These are phyloP conservation scores for Ctenomys sociabilis DNA, from an alignment of 2,113 vertebrate genomes.

Conservation along the genomic window DNA sequence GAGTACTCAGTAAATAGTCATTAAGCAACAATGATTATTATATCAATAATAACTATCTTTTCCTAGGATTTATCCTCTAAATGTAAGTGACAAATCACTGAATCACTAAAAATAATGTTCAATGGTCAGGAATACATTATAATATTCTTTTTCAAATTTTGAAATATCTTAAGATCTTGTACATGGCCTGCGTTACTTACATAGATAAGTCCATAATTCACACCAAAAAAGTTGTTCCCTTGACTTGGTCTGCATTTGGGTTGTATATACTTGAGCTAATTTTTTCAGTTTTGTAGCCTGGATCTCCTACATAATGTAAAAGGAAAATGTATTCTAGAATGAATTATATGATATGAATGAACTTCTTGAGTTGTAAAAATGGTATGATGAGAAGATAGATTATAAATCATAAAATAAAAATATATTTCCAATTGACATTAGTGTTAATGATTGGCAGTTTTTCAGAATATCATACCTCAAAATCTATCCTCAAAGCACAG, in stretches of 20 bases:
- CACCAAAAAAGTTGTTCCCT: not conserved
- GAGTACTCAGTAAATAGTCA: not conserved
- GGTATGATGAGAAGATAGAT: not conserved
- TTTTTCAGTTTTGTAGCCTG: not conserved
- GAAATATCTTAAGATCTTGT: not conserved
- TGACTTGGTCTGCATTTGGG: not conserved
- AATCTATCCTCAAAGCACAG: constrained; percentile 20
- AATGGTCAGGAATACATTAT: not conserved
- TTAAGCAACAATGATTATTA: not conserved
- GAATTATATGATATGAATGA: not conserved
- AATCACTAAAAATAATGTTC: not conserved
- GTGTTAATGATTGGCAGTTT: not conserved
- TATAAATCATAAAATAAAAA: not conserved
- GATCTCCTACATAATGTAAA: not conserved
- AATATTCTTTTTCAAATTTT: not conserved
- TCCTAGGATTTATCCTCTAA: not conserved
- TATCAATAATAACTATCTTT: not conserved
- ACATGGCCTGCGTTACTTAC: not conserved
- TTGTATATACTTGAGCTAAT: not conserved
- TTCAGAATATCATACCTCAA: not conserved
- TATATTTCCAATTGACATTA: not conserved
- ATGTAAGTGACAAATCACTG: not conserved
- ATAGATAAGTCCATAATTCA: not conserved
- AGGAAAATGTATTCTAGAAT: not conserved
- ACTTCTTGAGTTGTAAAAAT: constrained; percentile 20